Percentiles rank a stretch among this genome's conserved stretches.
These are phyloP conservation scores for Tribolium freemani DNA, from an alignment of 2,888 invertebrate genomes.

Conservation along the genomic window DNA sequence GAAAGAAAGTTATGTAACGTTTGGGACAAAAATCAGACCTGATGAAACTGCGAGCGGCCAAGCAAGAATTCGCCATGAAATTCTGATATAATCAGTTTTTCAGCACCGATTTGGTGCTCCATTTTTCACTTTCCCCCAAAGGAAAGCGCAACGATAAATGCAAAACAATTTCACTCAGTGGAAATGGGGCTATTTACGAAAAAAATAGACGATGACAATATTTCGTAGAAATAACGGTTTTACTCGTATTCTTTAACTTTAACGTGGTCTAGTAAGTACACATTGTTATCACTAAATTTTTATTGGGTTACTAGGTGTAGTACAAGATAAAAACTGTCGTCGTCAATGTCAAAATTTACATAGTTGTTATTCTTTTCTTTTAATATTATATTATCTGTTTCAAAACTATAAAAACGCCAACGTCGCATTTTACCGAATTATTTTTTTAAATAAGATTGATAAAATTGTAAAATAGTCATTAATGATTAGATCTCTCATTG, in stretches of 20 bases:
- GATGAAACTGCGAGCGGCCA: background rate
- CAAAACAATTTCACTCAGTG: background rate
- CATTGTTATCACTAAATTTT: background rate
- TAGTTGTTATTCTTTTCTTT: background rate
- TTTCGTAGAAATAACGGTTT: background rate
- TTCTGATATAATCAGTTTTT: background rate
- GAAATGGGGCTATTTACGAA: background rate
- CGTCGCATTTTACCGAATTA: no score
- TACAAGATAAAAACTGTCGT: background rate
- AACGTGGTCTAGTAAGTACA: background rate
- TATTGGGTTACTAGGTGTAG: background rate
- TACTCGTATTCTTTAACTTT: background rate
- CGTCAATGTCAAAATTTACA: background rate
- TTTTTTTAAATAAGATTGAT: no score
- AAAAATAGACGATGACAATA: background rate
- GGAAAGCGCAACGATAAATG: background rate
- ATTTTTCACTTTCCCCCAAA: conserved; percentile 3
- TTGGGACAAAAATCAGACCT: background rate
- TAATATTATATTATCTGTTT: background rate
- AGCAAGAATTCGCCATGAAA: background rate
- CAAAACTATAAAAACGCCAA: no score
- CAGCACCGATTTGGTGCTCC: background rate
- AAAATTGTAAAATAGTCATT: no score
- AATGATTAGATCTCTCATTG: no score
- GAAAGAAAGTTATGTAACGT: background rate